Conservation (phyloP, 2,113 vertebrate species). For the Gasterosteus aculeatus region DNA sequence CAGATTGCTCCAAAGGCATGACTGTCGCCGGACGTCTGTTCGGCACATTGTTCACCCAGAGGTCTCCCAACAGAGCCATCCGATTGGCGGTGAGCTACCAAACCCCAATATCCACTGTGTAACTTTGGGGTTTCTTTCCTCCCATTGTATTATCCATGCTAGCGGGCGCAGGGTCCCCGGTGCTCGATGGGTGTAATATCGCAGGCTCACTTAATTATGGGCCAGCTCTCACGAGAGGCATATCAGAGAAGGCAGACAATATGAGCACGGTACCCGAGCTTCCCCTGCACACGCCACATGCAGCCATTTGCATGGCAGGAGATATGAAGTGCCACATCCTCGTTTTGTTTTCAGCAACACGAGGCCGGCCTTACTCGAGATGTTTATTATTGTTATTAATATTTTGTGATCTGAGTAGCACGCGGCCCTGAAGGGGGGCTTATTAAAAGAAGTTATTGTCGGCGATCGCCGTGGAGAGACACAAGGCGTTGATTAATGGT, state of each 20-base stretch:
- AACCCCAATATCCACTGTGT: constrained; percentile 50
- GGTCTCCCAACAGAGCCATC: constrained; percentile 57
- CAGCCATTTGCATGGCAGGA: constrained; percentile 62
- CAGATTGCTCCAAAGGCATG: constrained; percentile 74
- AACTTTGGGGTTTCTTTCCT: constrained; percentile 45
- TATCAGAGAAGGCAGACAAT: constrained; percentile 61
- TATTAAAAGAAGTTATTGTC: constrained; percentile 78
- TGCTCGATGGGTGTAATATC: constrained; percentile 68
- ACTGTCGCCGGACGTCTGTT: constrained; percentile 70
- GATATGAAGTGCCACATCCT: constrained; percentile 48
- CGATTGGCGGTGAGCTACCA: constrained; percentile 35
- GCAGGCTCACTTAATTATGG: constrained; percentile 71
- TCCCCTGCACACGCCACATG: constrained; percentile 48
- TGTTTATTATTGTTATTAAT: constrained; percentile 77
- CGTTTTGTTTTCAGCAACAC: constrained; percentile 44
- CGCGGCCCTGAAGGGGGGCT: constrained; percentile 61
- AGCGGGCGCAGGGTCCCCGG: constrained; percentile 52
- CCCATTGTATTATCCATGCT: constrained; percentile 67
- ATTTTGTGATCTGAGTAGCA: constrained; percentile 75
- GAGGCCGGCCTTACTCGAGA: constrained; percentile 44
- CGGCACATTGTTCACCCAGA: constrained; percentile 68
- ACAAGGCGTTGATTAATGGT: constrained; percentile 73
- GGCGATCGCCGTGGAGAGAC: constrained; percentile 60
- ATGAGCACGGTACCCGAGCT: constrained; percentile 59
- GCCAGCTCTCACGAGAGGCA: constrained; percentile 63